Percentiles rank a stretch among this genome's conserved stretches.
These are phyloP conservation scores for human DNA, from an alignment of 2,113 vertebrate species.

Conservation along the genomic window DNA sequence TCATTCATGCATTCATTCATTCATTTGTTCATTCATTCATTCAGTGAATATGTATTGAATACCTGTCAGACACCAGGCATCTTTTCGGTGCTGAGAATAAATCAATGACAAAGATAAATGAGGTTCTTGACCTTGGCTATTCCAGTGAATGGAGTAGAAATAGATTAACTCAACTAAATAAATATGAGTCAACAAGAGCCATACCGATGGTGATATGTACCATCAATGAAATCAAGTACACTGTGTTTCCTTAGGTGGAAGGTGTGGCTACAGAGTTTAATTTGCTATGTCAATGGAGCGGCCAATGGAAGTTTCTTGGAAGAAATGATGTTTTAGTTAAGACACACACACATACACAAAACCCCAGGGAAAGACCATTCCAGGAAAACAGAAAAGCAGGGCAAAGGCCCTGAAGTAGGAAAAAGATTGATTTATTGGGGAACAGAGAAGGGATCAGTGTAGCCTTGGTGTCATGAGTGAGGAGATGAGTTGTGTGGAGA, in stretches of 20 bases:
- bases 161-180: background rate
- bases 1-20: background rate
- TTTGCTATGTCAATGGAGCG: background rate
- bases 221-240: accelerated
- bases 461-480: background rate
- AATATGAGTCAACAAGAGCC: background rate
- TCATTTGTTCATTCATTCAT: background rate
- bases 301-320: background rate
- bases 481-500: background rate
- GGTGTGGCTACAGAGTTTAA: background rate
- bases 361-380: background rate
- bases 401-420: background rate
- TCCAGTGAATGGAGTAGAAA: background rate
- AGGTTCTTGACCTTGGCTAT: background rate
- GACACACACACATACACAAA: background rate
- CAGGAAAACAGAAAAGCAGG: background rate
- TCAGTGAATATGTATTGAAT: background rate
- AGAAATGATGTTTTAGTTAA: background rate
- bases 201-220: accelerated
- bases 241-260: too few species aligned
- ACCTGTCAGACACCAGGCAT: background rate
- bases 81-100: background rate
- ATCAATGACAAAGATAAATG: background rate
- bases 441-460: background rate
- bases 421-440: background rate